Evolutionary conservation across 2,797 vertebrate genomes (phyloP).

Genomic region (Lycodopsis pacificus): DNA sequence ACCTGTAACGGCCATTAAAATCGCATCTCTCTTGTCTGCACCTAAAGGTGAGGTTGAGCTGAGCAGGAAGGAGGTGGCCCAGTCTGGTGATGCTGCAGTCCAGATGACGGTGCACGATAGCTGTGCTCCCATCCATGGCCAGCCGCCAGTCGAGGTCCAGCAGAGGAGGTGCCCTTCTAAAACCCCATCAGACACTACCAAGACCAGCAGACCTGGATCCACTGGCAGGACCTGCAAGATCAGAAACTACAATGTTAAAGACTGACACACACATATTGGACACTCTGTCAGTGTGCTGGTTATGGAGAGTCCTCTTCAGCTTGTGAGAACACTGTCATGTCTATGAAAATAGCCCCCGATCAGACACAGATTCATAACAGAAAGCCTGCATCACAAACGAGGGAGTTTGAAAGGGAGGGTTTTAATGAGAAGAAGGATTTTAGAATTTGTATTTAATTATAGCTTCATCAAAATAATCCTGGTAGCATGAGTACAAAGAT

Average conservation of each 20-base stretch:
- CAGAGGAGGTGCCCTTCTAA: conserved; percentile 71
- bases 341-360: not conserved
- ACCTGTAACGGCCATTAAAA: not conserved
- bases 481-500: not conserved
- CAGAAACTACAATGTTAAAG: conserved; percentile 92
- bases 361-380: not conserved
- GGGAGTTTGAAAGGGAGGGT: not conserved
- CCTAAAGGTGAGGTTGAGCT: conserved; percentile 49
- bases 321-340: not conserved
- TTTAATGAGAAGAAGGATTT: not conserved
- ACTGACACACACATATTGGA: conserved; percentile 73
- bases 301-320: not conserved
- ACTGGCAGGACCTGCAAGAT: conserved; percentile 74
- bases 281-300: not conserved
- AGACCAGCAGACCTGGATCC: conserved; percentile 62
- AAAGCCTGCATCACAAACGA: not conserved
- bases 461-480: not conserved
- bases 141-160: conserved; percentile 39
- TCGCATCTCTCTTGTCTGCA: conserved; percentile 17
- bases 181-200: conserved; percentile 34
- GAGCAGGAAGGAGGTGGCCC: conserved; percentile 12
- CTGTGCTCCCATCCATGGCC: conserved; percentile 27
- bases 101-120: conserved; percentile 43
- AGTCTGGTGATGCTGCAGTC: conserved; percentile 26
- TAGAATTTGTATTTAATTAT: not conserved